phyloP scores from a whole-genome alignment of 2,113 vertebrate species.

The Tachysurus vachellii region DNA sequence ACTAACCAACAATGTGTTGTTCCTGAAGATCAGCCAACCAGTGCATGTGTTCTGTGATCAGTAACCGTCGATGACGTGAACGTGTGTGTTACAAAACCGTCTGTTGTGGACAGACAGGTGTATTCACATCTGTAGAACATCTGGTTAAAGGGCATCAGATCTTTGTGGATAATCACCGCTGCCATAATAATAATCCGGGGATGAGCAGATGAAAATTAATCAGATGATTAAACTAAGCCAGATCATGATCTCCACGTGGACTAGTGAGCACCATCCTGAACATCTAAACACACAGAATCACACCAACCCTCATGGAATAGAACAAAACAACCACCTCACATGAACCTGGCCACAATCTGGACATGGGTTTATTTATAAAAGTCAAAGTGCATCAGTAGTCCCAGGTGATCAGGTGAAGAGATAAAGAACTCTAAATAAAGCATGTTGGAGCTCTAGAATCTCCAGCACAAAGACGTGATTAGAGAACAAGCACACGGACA shows the following conservation, averaged over 20 bases:
- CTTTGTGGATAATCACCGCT: neutral
- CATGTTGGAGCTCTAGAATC: constrained; percentile 23
- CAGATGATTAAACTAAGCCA: neutral
- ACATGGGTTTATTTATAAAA: neutral
- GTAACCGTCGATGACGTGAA: neutral
- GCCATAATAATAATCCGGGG: neutral
- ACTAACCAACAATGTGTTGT: neutral
- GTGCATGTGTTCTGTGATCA: too few relatives aligned
- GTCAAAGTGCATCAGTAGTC: neutral
- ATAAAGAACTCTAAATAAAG: neutral
- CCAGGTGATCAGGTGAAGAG: neutral
- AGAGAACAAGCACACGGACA: constrained; percentile 1
- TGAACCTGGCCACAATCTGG: too few relatives aligned
- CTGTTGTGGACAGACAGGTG: neutral
- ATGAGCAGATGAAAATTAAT: neutral
- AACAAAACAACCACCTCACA: neutral
- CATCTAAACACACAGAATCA: neutral
- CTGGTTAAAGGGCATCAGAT: neutral
- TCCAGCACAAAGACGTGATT: constrained; percentile 10
- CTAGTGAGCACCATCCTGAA: neutral
- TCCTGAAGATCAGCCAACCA: neutral
- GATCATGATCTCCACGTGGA: neutral
- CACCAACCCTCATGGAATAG: neutral
- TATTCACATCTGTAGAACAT: neutral
- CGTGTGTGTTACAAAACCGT: neutral